Conservation (phyloP, 1,140 invertebrate genomes). For the Scaptodrosophila lebanonensis region DNA sequence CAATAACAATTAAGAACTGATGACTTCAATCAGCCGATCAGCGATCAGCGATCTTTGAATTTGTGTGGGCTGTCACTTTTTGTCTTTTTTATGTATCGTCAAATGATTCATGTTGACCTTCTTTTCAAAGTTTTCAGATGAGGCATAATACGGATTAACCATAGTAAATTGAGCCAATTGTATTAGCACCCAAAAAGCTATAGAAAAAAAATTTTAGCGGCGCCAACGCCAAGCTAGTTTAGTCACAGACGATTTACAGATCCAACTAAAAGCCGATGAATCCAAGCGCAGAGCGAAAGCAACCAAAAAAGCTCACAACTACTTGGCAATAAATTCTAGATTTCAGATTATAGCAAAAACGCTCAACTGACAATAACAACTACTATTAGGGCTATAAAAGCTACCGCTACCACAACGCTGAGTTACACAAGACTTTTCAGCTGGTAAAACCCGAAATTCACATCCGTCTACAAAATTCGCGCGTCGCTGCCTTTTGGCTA, state of each 20-base stretch:
- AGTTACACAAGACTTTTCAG: conserved; percentile 17
- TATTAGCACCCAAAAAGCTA: conserved; percentile 11
- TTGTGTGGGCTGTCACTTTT: conserved; percentile 23
- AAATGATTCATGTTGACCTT: conserved; percentile 44
- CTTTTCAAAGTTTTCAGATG: conserved; percentile 20
- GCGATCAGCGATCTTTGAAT: conserved; percentile 1
- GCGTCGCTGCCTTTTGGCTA: background rate
- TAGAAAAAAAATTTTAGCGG: conserved; percentile 4
- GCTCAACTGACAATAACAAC: background rate
- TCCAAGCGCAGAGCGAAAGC: conserved; percentile 22
- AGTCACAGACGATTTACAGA: conserved; percentile 44
- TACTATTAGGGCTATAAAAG: conserved; percentile 9
- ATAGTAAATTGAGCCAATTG: conserved; percentile 9
- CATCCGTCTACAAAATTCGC: conserved; percentile 43
- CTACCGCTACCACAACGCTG: conserved; percentile 21
- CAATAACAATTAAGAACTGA: conserved; percentile 43
- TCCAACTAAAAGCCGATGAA: too few species aligned
- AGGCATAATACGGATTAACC: conserved; percentile 16
- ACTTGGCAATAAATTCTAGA: conserved; percentile 43
- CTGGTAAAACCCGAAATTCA: conserved; percentile 39
- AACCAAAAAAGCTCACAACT: too few species aligned
- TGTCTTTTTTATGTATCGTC: background rate
- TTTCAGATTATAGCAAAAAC: conserved; percentile 16
- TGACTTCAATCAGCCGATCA: conserved; percentile 39
- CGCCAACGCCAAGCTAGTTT: background rate